These are phyloP conservation scores for Hydropsyche betteni DNA, from an alignment of 2,888 invertebrate genomes.

Conservation along the genomic window DNA sequence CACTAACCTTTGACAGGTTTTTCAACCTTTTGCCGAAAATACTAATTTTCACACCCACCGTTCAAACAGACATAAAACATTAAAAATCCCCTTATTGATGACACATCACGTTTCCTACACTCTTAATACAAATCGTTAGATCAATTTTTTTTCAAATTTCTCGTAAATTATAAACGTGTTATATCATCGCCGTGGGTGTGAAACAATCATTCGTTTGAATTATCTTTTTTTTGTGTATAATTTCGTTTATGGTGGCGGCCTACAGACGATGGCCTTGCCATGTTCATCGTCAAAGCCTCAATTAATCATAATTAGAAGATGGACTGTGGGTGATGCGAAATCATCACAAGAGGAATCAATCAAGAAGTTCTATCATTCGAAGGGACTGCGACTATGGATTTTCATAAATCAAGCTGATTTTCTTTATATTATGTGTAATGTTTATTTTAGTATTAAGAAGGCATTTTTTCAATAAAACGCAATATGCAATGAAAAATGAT, in stretches of 20 bases:
- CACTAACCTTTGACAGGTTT: conserved; percentile 34
- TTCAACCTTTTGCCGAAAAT: conserved; percentile 18
- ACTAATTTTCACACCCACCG: conserved; percentile 6
- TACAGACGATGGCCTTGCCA: conserved; percentile 10
- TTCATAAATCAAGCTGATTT: no score
- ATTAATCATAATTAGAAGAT: conserved; percentile 26
- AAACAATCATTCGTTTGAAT: conserved; percentile 15
- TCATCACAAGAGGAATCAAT: conserved; percentile 14
- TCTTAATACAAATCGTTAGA: no score
- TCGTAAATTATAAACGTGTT: not conserved
- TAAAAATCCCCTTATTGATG: no score
- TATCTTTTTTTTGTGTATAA: not conserved
- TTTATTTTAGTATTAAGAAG: no score
- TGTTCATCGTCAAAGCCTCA: not conserved
- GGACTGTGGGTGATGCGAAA: conserved; percentile 26
- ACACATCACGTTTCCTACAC: no score
- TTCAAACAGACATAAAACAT: not conserved
- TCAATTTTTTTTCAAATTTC: not conserved
- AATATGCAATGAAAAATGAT: no score
- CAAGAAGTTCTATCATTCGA: not conserved
- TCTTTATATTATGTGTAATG: no score
- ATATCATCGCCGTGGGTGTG: conserved; percentile 23
- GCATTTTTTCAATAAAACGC: no score
- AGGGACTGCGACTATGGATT: not conserved
- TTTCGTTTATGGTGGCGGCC: conserved; percentile 3